Base-by-base conservation (phyloP, 2,113 vertebrate species). In the Nerophis lumbriciformis region DNA sequence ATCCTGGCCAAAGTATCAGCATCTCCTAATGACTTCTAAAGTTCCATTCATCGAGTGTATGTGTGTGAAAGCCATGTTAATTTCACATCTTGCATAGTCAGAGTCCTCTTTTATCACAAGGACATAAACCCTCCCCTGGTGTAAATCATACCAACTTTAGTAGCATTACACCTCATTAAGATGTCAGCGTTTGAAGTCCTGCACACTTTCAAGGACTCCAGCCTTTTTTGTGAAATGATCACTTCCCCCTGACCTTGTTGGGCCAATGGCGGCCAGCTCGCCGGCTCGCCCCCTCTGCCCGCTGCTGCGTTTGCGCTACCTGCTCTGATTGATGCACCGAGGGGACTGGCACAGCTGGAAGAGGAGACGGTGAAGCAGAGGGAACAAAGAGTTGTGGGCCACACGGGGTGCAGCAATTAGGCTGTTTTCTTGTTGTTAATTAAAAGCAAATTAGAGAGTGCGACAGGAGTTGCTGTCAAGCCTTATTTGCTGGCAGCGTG, bases 381-480 rank as follows among this genome's bases (percentile, higher is more conserved):
- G 73, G 71, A 80, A 83, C 77, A 87, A 82, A 86, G 83, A 86
- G 66, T 76, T 71, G 71, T 72, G 77, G 79, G 77, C 83, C 86
- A 85, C 87, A 87, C 81, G 50, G 83, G 79, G 87, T 77, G 84
- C 77, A 66, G 83, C 87, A 87, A 89, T 90, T 88, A 90, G 87
- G 83, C 78, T 86, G 85, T 89, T 89, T 88, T 87, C 82, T 82
- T 83, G 76, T 83, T 79, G 82, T 88, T 89, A 87, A 90, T 90
- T 89, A 88, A 90, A 90, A 87, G 78, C 79, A 81, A 87, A 89
- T 90, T 90, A 89, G 82, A 85, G 78, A 76, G 70, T 74, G 79
- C 61, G 68, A 80, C 83, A 79, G 71, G 81, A 87, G 81, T 71
- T 81, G 77, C 77, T 79, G 77, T 89, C 79, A 78, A 53, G 69